Conservation (phyloP, 1,140 invertebrate species). For the Bombus waltoni region DNA sequence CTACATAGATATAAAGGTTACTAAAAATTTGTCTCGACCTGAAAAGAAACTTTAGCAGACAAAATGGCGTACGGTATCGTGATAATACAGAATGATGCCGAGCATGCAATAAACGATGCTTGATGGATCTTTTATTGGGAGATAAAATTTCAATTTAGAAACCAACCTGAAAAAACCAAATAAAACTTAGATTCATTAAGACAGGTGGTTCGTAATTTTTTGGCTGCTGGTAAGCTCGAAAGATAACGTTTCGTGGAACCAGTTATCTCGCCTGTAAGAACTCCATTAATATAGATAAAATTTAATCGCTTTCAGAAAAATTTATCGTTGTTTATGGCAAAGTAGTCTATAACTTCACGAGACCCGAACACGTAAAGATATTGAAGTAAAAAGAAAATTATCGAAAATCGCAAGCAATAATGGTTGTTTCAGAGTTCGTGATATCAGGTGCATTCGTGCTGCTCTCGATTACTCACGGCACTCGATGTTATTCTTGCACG, state of each 20-base stretch:
- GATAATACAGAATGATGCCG: not conserved
- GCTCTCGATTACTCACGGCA: constrained; percentile 50
- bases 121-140: not conserved
- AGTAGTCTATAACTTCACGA: not conserved
- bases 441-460: constrained; percentile 40
- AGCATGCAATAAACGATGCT: not conserved
- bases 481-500: constrained; percentile 36
- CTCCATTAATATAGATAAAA: constrained; percentile 1
- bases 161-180: not conserved
- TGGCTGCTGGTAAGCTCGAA: not conserved
- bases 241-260: not conserved
- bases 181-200: not conserved
- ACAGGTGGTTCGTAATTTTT: not conserved
- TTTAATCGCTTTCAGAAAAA: not conserved
- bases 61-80: not conserved
- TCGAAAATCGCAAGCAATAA: constrained; percentile 50
- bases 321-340: not conserved
- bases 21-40: not conserved
- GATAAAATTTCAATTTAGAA: constrained; percentile 12
- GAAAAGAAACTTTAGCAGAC: not conserved
- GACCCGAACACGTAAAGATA: not conserved
- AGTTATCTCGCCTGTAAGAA: not conserved
- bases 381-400: constrained; percentile 33
- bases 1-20: not conserved
- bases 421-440: constrained; percentile 22